A percentile compares a stretch with the other conserved stretches of the same genome.
phyloP scores from a whole-genome alignment of 2,797 vertebrate species.

The Anniella stebbinsi region DNA sequence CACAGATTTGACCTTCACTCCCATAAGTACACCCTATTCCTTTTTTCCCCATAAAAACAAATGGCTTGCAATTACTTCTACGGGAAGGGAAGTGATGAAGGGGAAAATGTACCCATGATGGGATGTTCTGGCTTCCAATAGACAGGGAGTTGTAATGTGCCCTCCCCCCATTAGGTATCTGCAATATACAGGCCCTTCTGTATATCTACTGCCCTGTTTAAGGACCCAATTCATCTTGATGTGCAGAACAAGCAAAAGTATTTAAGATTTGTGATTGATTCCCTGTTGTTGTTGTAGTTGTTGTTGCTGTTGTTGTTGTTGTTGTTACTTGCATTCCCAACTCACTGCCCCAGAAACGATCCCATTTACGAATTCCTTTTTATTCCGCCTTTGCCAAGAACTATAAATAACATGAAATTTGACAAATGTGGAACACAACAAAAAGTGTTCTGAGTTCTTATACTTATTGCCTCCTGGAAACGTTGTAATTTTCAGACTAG shows the following conservation, averaged over 20 bases:
- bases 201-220: not conserved
- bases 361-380: not conserved
- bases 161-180: not conserved
- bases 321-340: not conserved
- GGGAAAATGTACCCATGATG: no score
- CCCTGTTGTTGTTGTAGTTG: not conserved
- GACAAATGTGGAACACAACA: not conserved
- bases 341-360: not conserved
- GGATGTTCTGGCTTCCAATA: no score
- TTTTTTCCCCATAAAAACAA: no score
- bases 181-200: not conserved
- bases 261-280: not conserved
- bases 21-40: no score
- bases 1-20: no score
- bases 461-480: not conserved
- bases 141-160: no score
- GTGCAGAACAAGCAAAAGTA: not conserved
- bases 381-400: not conserved
- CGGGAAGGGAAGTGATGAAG: no score
- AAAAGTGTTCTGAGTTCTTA: not conserved
- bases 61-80: no score
- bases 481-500: not conserved
- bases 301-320: not conserved
- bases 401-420: slow-evolving; percentile 1
- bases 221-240: not conserved